These are phyloP conservation scores for Thalassarche chlororhynchos DNA, from an alignment of 2,113 vertebrate species.

Conservation along the genomic window DNA sequence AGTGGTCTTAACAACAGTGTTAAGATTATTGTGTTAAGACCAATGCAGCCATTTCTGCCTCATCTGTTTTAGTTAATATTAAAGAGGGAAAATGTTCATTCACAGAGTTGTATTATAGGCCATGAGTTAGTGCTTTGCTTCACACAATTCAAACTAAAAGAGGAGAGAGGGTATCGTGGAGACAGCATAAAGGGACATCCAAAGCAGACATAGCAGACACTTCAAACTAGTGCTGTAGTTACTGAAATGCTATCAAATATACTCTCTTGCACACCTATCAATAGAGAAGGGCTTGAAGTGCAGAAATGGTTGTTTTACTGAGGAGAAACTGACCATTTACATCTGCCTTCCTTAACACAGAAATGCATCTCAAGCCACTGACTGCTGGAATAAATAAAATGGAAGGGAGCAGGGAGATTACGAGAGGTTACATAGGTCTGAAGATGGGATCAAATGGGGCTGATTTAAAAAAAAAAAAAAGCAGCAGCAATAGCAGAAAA, in stretches of 20 bases:
- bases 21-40: neutral
- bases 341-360: neutral
- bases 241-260: neutral
- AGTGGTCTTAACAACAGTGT: neutral
- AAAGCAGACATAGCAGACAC: neutral
- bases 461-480: neutral
- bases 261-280: neutral
- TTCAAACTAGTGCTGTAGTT: neutral
- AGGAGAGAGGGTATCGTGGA: neutral
- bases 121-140: neutral
- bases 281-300: neutral
- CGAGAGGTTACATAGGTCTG: fast-evolving
- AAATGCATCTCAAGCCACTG: neutral
- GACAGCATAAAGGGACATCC: neutral
- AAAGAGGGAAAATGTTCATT: neutral
- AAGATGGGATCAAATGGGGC: neutral
- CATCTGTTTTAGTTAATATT: neutral
- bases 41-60: neutral
- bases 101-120: neutral
- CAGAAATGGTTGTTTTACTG: neutral
- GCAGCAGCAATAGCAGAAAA: neutral
- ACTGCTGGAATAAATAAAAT: neutral
- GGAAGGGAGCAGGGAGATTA: neutral
- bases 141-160: neutral
- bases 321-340: neutral